These are phyloP conservation scores for Enteromius argenteus DNA, from an alignment of 2,797 vertebrate species.

Conservation along the genomic window DNA sequence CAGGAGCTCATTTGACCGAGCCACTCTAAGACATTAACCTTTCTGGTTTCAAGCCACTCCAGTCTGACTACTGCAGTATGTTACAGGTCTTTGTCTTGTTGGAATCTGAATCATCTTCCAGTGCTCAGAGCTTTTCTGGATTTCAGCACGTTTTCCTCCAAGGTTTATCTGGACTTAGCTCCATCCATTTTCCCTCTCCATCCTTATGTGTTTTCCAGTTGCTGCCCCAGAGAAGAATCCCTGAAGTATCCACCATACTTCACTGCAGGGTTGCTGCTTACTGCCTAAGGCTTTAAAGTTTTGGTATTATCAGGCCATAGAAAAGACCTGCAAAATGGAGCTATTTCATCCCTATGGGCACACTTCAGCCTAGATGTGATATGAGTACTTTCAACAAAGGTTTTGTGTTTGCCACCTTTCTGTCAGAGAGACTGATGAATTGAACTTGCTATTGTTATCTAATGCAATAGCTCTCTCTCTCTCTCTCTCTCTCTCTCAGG, in stretches of 20 bases:
- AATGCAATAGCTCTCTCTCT: background rate
- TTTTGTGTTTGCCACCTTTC: slow-evolving; percentile 18
- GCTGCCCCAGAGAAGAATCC: slow-evolving; percentile 5
- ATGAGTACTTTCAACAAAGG: background rate
- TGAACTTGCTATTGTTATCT: slow-evolving; percentile 11
- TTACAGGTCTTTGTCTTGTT: slow-evolving; percentile 2
- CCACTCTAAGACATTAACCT: slow-evolving; percentile 8
- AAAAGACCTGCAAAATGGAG: slow-evolving; percentile 8
- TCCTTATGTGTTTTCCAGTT: slow-evolving; percentile 26
- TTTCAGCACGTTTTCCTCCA: slow-evolving; percentile 10
- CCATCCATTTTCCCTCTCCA: background rate
- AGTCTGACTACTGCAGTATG: slow-evolving; percentile 3
- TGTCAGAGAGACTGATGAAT: slow-evolving; percentile 31
- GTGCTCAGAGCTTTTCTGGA: background rate
- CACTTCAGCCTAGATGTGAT: slow-evolving; percentile 3
- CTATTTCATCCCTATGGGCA: background rate
- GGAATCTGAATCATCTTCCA: slow-evolving; percentile 22
- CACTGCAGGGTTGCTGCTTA: slow-evolving; percentile 11
- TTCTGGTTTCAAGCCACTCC: background rate
- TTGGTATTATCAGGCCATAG: slow-evolving; percentile 8
- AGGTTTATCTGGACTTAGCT: slow-evolving; percentile 14
- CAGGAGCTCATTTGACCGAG: background rate
- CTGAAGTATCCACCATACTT: slow-evolving; percentile 27
- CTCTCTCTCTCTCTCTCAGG: no score
- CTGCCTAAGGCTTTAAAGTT: background rate